Percentiles rank a stretch among this genome's conserved stretches.
Evolutionary conservation across 2,113 vertebrate species (phyloP).

Genomic region (Microtus oregoni): DNA sequence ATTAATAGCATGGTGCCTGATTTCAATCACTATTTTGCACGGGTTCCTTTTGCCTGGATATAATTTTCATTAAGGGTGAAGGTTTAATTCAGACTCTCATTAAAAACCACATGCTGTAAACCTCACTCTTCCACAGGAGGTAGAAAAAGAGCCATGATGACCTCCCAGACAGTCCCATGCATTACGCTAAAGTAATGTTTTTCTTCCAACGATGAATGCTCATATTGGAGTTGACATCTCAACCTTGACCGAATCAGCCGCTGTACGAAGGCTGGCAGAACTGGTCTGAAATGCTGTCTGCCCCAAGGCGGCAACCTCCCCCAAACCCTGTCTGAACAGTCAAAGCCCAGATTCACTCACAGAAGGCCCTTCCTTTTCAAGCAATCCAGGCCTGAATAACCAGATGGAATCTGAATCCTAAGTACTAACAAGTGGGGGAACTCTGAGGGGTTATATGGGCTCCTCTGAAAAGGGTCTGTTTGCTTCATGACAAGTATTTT

Average conservation of each 20-base stretch:
- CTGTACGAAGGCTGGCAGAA: constrained; percentile 22
- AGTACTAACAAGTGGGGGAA: neutral
- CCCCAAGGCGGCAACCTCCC: neutral
- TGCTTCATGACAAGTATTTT: constrained; percentile 9
- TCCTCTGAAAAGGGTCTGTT: neutral
- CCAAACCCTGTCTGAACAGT: neutral
- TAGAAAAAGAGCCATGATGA: neutral
- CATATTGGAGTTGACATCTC: constrained; percentile 18
- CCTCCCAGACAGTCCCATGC: neutral
- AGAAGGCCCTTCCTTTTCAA: neutral
- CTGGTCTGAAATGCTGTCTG: neutral
- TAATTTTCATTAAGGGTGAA: constrained; percentile 46
- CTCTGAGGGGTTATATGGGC: neutral
- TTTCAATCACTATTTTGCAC: constrained; percentile 55
- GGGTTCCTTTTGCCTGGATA: constrained; percentile 20
- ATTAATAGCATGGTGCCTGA: constrained; percentile 42
- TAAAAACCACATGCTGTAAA: constrained; percentile 57
- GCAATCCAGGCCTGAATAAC: neutral
- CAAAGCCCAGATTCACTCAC: neutral
- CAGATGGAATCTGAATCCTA: neutral
- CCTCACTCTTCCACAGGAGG: neutral
- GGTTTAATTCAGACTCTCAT: constrained; percentile 56
- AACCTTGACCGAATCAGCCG: constrained; percentile 27
- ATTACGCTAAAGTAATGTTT: constrained; percentile 57
- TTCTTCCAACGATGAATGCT: constrained; percentile 30